Percentiles rank a stretch among this genome's conserved stretches.
phyloP scores from a whole-genome alignment of 2,888 invertebrate species.

The Lasioglossum calceatum region DNA sequence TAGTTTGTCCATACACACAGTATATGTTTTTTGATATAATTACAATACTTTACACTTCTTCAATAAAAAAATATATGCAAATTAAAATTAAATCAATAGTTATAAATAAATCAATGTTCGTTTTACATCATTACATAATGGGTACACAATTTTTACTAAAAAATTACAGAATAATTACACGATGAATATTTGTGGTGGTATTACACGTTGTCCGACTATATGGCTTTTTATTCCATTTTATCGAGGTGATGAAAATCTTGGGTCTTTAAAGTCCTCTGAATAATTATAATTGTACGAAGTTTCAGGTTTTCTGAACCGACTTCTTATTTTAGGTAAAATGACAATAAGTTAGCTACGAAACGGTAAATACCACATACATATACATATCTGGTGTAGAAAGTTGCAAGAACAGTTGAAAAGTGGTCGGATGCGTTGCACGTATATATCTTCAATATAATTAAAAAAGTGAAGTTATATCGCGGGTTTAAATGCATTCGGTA shows the following conservation, averaged over 20 bases:
- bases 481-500: constrained; percentile 16
- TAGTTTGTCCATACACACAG: no score
- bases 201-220: background rate
- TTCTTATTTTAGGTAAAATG: background rate
- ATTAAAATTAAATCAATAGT: background rate
- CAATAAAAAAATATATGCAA: no score
- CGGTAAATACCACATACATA: background rate
- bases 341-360: background rate
- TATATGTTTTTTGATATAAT: no score
- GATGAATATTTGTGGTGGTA: background rate
- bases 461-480: constrained; percentile 18
- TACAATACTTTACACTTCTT: no score
- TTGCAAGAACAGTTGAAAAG: background rate
- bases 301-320: background rate
- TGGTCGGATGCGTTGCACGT: background rate
- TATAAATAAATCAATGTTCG: no score
- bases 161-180: background rate
- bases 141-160: background rate
- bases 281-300: background rate
- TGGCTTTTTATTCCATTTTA: background rate
- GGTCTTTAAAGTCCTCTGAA: background rate
- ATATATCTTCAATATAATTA: background rate
- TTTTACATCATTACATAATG: background rate
- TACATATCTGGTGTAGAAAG: background rate
- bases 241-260: background rate